Percentiles rank a stretch among this genome's conserved stretches.
These are phyloP conservation scores for Pterois miles DNA, from an alignment of 2,797 vertebrate genomes.

Conservation along the genomic window DNA sequence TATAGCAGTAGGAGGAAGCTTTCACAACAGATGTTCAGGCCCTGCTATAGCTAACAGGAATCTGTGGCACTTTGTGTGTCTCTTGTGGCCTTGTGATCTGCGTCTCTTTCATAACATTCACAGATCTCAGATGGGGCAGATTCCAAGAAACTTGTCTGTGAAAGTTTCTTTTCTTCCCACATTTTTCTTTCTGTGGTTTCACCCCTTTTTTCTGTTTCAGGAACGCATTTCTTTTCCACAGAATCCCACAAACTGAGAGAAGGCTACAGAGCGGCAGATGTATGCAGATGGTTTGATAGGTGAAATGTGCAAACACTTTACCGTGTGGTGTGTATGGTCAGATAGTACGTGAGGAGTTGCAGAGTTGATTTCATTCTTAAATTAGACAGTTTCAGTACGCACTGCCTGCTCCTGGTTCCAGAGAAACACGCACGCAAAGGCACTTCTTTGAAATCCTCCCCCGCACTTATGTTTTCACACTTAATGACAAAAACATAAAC, in stretches of 20 bases:
- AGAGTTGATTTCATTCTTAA: constrained; percentile 24
- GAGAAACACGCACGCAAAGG: constrained; percentile 51
- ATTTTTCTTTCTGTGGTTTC: constrained; percentile 14
- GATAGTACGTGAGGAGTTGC: constrained; percentile 15
- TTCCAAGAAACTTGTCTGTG: constrained; percentile 61
- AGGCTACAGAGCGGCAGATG: neutral
- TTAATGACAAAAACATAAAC: constrained; percentile 70
- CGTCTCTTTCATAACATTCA: constrained; percentile 33
- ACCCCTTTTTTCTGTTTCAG: constrained; percentile 28
- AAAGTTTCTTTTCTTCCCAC: constrained; percentile 56
- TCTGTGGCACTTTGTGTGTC: constrained; percentile 13
- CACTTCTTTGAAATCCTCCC: constrained; percentile 77
- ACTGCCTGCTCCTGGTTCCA: constrained; percentile 59
- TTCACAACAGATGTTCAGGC: constrained; percentile 55
- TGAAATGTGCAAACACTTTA: neutral
- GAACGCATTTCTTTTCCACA: constrained; percentile 12
- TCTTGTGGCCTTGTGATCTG: constrained; percentile 26
- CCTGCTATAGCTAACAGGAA: constrained; percentile 58
- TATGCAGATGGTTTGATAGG: neutral
- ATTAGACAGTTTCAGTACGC: constrained; percentile 53
- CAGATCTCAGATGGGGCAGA: constrained; percentile 46
- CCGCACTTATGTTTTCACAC: constrained; percentile 75
- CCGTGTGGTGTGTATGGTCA: constrained; percentile 27
- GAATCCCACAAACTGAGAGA: constrained; percentile 9
- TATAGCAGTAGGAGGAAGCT: constrained; percentile 60